These are phyloP conservation scores for Idaea aversata DNA, from an alignment of 2,888 invertebrate genomes.

Conservation along the genomic window DNA sequence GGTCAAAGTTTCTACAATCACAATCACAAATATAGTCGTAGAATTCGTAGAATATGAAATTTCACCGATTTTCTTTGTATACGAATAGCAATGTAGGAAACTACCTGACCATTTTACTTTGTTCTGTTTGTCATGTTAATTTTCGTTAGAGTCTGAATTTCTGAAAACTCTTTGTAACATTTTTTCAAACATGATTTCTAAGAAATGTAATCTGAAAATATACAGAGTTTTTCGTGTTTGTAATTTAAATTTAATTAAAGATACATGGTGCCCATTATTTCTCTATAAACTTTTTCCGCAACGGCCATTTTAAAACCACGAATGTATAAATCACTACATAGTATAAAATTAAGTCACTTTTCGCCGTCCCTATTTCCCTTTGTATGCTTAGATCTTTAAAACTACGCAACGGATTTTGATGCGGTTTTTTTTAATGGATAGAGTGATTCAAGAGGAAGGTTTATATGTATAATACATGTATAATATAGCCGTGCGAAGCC, in stretches of 20 bases:
- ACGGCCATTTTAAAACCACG: background rate
- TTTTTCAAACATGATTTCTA: background rate
- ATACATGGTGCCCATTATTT: background rate
- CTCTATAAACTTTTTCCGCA: background rate
- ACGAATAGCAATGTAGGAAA: background rate
- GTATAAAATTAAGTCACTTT: no score
- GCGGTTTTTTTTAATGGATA: no score
- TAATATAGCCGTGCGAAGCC: no score
- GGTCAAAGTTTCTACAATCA: conserved; percentile 32
- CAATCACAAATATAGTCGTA: conserved; percentile 21
- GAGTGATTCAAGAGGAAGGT: no score
- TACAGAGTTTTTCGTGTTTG: background rate
- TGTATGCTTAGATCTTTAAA: no score
- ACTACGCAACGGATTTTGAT: no score
- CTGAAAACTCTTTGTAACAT: no score
- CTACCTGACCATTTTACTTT: no score
- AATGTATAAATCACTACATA: background rate
- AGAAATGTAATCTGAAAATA: background rate
- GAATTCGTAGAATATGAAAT: conserved; percentile 16
- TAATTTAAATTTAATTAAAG: background rate
- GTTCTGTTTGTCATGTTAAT: no score
- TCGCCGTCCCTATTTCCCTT: no score
- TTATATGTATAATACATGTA: no score
- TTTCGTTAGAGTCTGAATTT: no score
- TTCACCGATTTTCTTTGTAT: background rate